Conservation (phyloP, 2,888 invertebrate genomes). For the Drosophila pseudotalamancana region DNA sequence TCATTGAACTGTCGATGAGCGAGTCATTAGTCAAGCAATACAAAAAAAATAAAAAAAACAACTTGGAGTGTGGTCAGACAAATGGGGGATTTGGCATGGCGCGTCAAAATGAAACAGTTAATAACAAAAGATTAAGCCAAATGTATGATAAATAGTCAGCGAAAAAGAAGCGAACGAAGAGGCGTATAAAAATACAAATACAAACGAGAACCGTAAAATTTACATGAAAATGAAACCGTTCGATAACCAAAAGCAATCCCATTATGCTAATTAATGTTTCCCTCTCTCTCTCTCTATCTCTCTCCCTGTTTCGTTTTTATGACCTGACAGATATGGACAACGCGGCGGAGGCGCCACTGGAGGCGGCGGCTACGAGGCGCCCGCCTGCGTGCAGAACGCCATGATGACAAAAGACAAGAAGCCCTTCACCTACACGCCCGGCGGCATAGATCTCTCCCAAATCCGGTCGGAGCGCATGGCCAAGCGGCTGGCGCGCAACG, state of each 20-base stretch:
- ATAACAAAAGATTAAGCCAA: constrained; percentile 59
- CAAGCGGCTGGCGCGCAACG: constrained; percentile 89
- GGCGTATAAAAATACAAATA: constrained; percentile 21
- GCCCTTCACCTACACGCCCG: constrained; percentile 98
- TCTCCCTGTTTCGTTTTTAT: neutral
- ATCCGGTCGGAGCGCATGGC: constrained; percentile 96
- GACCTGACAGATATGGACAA: constrained; percentile 83
- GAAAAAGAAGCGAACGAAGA: constrained; percentile 11
- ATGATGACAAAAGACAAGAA: constrained; percentile 98
- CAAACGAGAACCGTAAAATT: constrained; percentile 35
- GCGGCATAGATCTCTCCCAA: constrained; percentile 95
- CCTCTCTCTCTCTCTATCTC: no score
- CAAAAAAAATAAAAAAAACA: constrained; percentile 13
- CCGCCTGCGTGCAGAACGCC: constrained; percentile 95
- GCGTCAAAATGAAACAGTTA: constrained; percentile 49
- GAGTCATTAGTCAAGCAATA: constrained; percentile 68
- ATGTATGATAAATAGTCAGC: constrained; percentile 54
- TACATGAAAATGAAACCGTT: constrained; percentile 50
- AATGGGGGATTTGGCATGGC: constrained; percentile 43
- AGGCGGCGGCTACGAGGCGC: constrained; percentile 87
- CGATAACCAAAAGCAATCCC: constrained; percentile 12
- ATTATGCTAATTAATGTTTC: constrained; percentile 34
- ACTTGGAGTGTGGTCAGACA: constrained; percentile 28
- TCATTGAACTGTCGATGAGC: constrained; percentile 72
- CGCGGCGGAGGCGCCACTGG: constrained; percentile 69